Evolutionary conservation across 1,140 invertebrate genomes (phyloP).

Genomic region (Nephila pilipes): DNA sequence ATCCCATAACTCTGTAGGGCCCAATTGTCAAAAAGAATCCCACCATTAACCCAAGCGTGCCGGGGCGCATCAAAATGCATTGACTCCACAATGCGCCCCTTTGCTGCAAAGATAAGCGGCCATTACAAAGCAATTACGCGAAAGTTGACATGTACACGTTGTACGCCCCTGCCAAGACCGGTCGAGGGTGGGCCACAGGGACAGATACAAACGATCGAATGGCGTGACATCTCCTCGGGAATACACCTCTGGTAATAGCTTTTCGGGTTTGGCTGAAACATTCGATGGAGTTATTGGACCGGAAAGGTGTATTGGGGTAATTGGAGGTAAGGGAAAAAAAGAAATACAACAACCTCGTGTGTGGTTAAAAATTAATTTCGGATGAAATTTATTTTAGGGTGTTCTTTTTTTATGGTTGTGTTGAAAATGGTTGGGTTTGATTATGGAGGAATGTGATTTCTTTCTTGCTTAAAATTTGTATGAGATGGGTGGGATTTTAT

Average conservation of each 20-base stretch:
- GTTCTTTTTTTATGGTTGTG: not conserved
- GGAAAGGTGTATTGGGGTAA: conserved; percentile 14
- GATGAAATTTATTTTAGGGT: not conserved
- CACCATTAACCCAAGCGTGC: not conserved
- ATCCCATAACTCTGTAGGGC: not conserved
- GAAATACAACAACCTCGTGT: not conserved
- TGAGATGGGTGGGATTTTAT: not conserved
- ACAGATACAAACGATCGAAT: conserved; percentile 38
- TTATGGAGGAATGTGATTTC: not conserved
- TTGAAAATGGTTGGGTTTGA: not conserved
- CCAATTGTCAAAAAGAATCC: conserved; percentile 22
- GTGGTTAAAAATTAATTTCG: conserved; percentile 13
- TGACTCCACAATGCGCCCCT: not conserved
- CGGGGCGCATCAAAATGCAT: not conserved
- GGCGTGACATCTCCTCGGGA: conserved; percentile 12
- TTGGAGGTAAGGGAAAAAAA: not conserved
- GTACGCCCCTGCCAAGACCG: not conserved
- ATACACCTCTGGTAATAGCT: conserved; percentile 26
- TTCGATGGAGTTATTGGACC: conserved; percentile 30
- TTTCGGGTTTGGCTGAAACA: conserved; percentile 9
- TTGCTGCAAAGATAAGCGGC: not conserved
- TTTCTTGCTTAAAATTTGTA: not conserved
- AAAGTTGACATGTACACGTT: conserved; percentile 18
- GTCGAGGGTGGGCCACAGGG: conserved; percentile 18
- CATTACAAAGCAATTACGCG: conserved; percentile 46